Conservation (phyloP, 2,797 vertebrate genomes). For the Danio jaintianensis region DNA sequence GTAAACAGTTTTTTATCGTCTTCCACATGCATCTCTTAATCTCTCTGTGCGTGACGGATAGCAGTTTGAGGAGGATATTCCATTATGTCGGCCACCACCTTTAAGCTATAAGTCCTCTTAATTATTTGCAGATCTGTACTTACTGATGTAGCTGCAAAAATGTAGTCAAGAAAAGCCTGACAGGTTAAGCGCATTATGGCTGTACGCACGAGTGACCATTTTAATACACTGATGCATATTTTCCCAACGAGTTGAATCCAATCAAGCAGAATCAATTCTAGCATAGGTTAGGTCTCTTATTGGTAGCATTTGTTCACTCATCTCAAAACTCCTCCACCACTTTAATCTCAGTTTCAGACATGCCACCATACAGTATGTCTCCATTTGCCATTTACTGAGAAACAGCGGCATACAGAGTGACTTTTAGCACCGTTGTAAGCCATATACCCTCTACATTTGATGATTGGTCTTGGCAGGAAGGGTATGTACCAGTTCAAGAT, state of each 20-base stretch:
- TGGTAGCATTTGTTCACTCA: not conserved
- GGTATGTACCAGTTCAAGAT: conserved; percentile 51
- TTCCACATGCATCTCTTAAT: conserved; percentile 22
- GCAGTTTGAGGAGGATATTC: conserved; percentile 21
- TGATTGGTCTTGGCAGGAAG: conserved; percentile 43
- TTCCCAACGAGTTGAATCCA: not conserved
- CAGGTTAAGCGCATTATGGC: conserved; percentile 9
- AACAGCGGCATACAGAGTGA: not conserved
- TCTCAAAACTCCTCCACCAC: conserved; percentile 50
- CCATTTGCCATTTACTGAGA: not conserved
- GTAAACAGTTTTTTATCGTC: not conserved
- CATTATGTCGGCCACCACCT: not conserved
- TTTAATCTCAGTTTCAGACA: conserved; percentile 65
- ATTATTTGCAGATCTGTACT: conserved; percentile 4
- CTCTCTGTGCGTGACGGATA: not conserved
- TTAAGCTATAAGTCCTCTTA: conserved; percentile 6
- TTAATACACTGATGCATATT: conserved; percentile 16
- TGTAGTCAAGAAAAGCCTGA: not conserved
- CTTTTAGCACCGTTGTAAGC: not conserved
- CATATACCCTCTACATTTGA: conserved; percentile 17
- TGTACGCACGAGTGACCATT: not conserved
- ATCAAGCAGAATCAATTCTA: not conserved
- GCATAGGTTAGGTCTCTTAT: not conserved
- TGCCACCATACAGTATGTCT: conserved; percentile 64
- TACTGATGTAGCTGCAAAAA: conserved; percentile 1